Conservation (phyloP, 2,797 vertebrate genomes). For the Myotis planiceps region DNA sequence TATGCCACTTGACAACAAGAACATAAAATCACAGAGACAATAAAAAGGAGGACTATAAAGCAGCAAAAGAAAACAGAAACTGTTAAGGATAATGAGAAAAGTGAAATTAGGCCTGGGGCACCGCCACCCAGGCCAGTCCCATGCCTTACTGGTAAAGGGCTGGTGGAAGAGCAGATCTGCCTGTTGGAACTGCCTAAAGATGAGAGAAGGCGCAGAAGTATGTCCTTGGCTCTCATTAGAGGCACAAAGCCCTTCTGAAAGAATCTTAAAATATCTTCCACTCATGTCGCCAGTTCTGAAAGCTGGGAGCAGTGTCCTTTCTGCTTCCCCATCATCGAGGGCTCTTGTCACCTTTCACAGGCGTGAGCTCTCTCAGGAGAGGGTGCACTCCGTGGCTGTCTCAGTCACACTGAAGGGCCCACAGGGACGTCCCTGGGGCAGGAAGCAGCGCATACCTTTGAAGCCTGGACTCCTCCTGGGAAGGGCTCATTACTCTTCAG, state of each 20-base stretch:
- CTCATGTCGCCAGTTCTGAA: not conserved
- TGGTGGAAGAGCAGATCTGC: conserved; percentile 58
- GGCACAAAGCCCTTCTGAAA: not conserved
- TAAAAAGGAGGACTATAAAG: conserved; percentile 68
- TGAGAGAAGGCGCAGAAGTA: not conserved
- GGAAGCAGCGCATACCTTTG: not conserved
- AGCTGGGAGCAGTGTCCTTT: not conserved
- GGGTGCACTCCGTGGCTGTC: not conserved
- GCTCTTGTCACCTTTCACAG: not conserved
- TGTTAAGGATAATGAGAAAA: conserved; percentile 69
- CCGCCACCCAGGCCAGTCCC: conserved; percentile 44
- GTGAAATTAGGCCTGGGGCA: conserved; percentile 75
- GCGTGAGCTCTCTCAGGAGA: not conserved
- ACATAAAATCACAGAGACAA: conserved; percentile 80
- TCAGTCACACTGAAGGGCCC: not conserved
- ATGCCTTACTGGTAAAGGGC: conserved; percentile 74
- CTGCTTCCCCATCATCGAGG: not conserved
- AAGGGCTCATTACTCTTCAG: conserved; percentile 13
- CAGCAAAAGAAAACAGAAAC: conserved; percentile 74
- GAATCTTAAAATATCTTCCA: conserved; percentile 6
- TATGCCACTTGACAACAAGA: conserved; percentile 67
- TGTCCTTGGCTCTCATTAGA: not conserved
- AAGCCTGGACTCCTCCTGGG: conserved; percentile 18
- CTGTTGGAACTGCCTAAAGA: conserved; percentile 72
- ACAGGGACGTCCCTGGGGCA: not conserved